Evolutionary conservation across 2,797 vertebrate genomes (phyloP).

Genomic region (Buphagus erythrorhynchus): DNA sequence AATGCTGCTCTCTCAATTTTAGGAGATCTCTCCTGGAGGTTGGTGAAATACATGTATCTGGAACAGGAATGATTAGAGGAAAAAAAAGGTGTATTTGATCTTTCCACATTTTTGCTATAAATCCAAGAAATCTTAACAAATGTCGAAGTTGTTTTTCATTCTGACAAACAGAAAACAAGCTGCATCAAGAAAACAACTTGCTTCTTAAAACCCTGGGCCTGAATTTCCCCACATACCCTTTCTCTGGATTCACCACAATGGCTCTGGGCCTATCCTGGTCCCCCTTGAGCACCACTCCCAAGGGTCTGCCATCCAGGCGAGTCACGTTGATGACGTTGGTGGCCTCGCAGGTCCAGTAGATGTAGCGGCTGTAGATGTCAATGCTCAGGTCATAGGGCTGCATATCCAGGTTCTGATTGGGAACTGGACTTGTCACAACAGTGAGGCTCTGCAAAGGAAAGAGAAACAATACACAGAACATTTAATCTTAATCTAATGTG

Average conservation of each 20-base stretch:
- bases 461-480: not conserved
- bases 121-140: not conserved
- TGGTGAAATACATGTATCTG: constrained; percentile 99
- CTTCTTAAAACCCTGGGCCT: not conserved
- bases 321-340: constrained; percentile 97
- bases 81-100: not conserved
- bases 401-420: constrained; percentile 86
- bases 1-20: constrained; percentile 94
- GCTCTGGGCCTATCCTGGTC: constrained; percentile 92
- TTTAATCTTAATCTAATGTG: not conserved
- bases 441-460: constrained; percentile 84
- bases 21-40: constrained; percentile 92
- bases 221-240: constrained; percentile 80
- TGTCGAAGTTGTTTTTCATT: not conserved
- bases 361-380: constrained; percentile 96
- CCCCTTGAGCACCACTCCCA: constrained; percentile 92
- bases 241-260: constrained; percentile 95
- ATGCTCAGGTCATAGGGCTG: constrained; percentile 97
- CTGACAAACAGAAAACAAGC: not conserved
- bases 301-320: constrained; percentile 85
- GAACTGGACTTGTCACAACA: constrained; percentile 85
- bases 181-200: not conserved
- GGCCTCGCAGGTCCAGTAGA: constrained; percentile 98
- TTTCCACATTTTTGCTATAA: not conserved
- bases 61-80: not conserved